Percentiles rank a stretch among this genome's conserved stretches.
phyloP scores from a whole-genome alignment of 2,888 invertebrate genomes.

The Steromphala cineraria region DNA sequence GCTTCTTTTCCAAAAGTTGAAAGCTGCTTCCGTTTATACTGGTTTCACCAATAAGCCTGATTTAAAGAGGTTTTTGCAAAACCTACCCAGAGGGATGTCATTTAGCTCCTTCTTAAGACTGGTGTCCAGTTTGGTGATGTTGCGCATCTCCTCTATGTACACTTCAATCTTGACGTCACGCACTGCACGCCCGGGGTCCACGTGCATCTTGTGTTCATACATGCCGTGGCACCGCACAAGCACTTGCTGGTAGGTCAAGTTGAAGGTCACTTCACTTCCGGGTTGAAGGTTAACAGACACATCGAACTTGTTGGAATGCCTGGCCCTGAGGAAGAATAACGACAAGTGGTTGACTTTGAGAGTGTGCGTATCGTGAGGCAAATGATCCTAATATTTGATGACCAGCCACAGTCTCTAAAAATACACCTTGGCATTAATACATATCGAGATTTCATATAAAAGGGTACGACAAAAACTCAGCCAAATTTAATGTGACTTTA shows the following conservation, averaged over 20 bases:
- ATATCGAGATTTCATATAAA: too few species aligned
- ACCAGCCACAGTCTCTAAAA: too few species aligned
- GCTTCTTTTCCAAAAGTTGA: too few species aligned
- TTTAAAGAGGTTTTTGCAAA: too few species aligned
- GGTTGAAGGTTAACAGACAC: constrained; percentile 82
- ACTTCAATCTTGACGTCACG: constrained; percentile 82
- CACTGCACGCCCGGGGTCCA: constrained; percentile 83
- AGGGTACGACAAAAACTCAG: too few species aligned
- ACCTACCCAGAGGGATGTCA: not conserved
- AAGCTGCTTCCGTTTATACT: too few species aligned
- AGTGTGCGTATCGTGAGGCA: too few species aligned
- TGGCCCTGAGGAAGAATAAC: constrained; percentile 49
- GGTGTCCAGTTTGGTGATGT: constrained; percentile 66
- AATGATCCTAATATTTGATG: too few species aligned
- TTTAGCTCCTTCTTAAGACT: constrained; percentile 9
- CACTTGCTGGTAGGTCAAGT: constrained; percentile 85
- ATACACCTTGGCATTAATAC: too few species aligned
- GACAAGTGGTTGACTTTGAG: not conserved
- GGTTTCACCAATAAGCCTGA: too few species aligned
- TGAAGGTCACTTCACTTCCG: constrained; percentile 81
- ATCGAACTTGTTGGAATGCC: constrained; percentile 65
- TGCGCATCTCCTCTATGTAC: constrained; percentile 81
- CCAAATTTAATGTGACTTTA: too few species aligned
- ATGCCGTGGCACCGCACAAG: constrained; percentile 80
- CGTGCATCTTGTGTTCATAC: constrained; percentile 83